Evolutionary conservation across 2,113 vertebrate species (phyloP).

Genomic region (Stictonetta naevosa): DNA sequence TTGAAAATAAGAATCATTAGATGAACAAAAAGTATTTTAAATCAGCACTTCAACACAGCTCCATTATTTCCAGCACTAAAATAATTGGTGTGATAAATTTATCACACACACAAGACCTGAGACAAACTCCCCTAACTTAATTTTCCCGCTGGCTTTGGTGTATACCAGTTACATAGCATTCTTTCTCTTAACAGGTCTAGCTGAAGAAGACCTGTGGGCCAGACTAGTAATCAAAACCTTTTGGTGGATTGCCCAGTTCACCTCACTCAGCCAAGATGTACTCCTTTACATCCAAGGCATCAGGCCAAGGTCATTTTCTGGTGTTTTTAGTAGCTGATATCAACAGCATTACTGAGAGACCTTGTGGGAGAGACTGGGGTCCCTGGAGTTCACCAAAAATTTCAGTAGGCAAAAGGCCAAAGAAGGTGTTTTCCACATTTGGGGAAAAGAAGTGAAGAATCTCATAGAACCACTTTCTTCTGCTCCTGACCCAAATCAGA

Average conservation of each 20-base stretch:
- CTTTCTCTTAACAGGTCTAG: background rate
- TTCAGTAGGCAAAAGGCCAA: background rate
- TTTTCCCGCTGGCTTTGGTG: background rate
- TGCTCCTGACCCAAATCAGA: background rate
- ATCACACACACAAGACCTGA: background rate
- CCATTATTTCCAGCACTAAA: background rate
- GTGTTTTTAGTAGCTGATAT: background rate
- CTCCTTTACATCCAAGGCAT: background rate
- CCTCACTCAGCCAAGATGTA: background rate
- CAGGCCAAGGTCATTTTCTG: background rate
- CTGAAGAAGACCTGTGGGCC: background rate
- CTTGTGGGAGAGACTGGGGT: background rate
- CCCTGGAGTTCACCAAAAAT: background rate
- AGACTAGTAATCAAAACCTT: background rate
- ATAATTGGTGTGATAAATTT: rapidly evolving
- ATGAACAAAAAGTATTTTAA: background rate
- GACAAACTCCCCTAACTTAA: background rate
- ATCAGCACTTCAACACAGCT: background rate
- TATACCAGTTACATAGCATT: background rate
- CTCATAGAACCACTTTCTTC: background rate
- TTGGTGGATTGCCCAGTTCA: background rate
- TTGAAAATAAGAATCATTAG: background rate
- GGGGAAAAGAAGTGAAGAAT: background rate
- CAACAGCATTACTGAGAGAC: background rate
- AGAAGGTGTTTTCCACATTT: background rate